phyloP scores from a whole-genome alignment of 1,140 invertebrate genomes.

The Agrypnia vestita region DNA sequence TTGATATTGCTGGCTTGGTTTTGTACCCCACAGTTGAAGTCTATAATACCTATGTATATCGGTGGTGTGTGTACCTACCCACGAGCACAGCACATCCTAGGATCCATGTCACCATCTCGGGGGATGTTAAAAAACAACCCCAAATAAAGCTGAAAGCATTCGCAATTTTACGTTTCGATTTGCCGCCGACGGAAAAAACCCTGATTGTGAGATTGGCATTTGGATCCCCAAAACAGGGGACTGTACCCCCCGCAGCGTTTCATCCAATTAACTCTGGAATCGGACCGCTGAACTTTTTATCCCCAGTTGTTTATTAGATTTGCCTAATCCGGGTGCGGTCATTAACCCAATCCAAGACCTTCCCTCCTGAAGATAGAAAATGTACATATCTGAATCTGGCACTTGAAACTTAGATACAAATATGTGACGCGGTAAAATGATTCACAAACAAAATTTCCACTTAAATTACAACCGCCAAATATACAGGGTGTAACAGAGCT shows the following conservation, averaged over 20 bases:
- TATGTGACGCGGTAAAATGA: too few relatives aligned
- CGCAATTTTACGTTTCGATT: constrained; percentile 32
- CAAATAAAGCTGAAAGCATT: background rate
- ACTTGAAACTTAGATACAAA: too few relatives aligned
- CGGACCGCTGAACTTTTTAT: constrained; percentile 8
- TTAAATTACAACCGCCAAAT: too few relatives aligned
- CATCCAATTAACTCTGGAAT: constrained; percentile 24
- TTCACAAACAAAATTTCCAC: too few relatives aligned
- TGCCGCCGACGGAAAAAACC: constrained; percentile 21
- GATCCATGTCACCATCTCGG: background rate
- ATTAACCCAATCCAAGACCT: background rate
- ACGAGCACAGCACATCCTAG: too few relatives aligned
- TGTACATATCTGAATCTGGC: too few relatives aligned
- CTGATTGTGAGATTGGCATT: constrained; percentile 21
- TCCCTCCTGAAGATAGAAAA: too few relatives aligned
- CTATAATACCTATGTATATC: too few relatives aligned
- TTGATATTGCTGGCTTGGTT: too few relatives aligned
- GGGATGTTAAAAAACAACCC: constrained; percentile 22
- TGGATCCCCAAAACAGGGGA: constrained; percentile 9
- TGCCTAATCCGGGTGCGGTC: background rate
- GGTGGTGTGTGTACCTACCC: too few relatives aligned
- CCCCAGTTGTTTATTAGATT: constrained; percentile 23
- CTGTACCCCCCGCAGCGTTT: background rate
- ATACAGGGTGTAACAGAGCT: too few relatives aligned
- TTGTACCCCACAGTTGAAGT: too few relatives aligned